phyloP scores from a whole-genome alignment of 2,113 vertebrate genomes.

The Daboia siamensis region DNA sequence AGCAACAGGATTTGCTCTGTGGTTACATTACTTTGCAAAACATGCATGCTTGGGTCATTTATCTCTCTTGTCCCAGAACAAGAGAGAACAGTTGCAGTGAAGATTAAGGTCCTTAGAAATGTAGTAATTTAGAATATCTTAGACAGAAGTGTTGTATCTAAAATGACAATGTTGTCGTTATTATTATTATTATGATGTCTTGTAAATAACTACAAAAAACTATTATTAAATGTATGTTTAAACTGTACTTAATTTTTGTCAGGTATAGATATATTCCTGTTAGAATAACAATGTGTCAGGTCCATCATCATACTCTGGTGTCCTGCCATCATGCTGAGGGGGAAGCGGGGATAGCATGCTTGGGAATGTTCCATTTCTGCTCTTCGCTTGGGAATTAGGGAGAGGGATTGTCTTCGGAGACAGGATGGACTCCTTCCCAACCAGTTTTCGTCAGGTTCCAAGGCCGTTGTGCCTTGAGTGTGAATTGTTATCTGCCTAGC shows the following conservation, averaged over 20 bases:
- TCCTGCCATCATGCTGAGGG: too few species aligned
- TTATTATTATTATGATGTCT: constrained; percentile 13
- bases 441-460: too few species aligned
- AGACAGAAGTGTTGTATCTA: background rate
- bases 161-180: background rate
- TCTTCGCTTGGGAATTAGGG: too few species aligned
- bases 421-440: too few species aligned
- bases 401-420: too few species aligned
- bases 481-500: too few species aligned
- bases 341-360: too few species aligned
- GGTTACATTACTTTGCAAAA: constrained; percentile 50
- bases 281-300: background rate
- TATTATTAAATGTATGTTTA: background rate
- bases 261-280: background rate
- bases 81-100: background rate
- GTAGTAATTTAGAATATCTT: constrained; percentile 12
- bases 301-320: too few species aligned
- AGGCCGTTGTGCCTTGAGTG: too few species aligned
- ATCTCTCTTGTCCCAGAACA: constrained; percentile 31
- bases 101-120: background rate
- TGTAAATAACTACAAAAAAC: background rate
- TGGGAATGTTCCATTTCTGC: too few species aligned
- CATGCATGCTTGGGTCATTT: constrained; percentile 38
- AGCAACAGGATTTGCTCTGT: constrained; percentile 47
- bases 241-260: constrained; percentile 18